Conservation (phyloP, 2,797 vertebrate genomes). For the Poecilia gillii region DNA sequence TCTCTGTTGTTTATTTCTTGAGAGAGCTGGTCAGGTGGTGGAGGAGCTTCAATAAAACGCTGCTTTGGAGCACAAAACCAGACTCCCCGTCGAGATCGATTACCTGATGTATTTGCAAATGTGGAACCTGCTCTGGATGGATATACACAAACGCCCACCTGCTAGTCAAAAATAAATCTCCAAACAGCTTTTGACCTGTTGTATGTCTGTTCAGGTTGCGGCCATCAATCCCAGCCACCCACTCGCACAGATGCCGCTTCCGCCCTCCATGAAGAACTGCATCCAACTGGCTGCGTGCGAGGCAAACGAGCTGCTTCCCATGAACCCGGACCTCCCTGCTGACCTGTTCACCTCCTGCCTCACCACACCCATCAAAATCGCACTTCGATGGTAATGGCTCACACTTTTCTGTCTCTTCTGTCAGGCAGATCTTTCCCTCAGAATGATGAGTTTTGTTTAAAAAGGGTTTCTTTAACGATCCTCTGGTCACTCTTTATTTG, state of each 20-base stretch:
- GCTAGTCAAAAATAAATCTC: background rate
- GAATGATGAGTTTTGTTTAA: background rate
- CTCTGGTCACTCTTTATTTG: background rate
- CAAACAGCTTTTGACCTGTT: background rate
- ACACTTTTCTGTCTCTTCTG: background rate
- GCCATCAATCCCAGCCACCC: constrained; percentile 98
- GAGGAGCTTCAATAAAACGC: constrained; percentile 20
- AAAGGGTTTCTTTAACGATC: background rate
- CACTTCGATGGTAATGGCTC: constrained; percentile 90
- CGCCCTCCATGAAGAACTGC: constrained; percentile 98
- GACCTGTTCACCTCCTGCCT: constrained; percentile 99
- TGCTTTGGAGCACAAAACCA: constrained; percentile 14
- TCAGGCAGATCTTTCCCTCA: background rate
- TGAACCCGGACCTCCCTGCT: constrained; percentile 96
- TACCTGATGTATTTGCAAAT: constrained; percentile 1
- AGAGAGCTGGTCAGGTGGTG: constrained; percentile 10
- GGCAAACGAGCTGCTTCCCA: constrained; percentile 93
- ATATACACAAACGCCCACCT: background rate
- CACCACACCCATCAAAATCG: constrained; percentile 98
- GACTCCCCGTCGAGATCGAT: constrained; percentile 6
- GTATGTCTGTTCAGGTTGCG: constrained; percentile 85
- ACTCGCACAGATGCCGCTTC: constrained; percentile 95
- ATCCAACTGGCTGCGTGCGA: constrained; percentile 98
- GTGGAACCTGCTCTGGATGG: background rate
- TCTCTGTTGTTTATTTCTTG: constrained; percentile 19